Base-by-base conservation (phyloP, 2,113 vertebrate genomes). In the Ailurus styani region DNA sequence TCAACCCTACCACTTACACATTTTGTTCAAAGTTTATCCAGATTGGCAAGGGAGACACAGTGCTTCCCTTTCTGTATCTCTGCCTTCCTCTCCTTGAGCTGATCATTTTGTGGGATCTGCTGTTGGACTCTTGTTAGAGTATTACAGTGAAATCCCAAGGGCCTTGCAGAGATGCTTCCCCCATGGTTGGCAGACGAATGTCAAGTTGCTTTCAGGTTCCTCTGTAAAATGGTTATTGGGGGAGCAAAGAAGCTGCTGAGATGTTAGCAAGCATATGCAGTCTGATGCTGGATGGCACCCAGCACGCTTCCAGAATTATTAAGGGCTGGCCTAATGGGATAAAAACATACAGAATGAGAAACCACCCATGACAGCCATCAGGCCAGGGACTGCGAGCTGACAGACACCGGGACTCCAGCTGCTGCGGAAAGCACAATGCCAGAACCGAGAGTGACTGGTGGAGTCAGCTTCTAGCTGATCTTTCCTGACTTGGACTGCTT, bases 401-500 rank as follows among this genome's bases (percentile, higher is more conserved):
- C 10, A 2, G 37, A 85, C 54, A 37, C 31, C 12, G 40, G 60
- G 31, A 82, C 23, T 66, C 54, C 21, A 40, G 23, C 18, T 25
- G 17, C 45, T 72, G 31, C 7, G 60, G 93, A 62, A 72, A 54
- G 55, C 1, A 2, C 9, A 4, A 12, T 14, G 50, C 47, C 52
- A 15, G n/a, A 40, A 21, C 15, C 60, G 50, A 91, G 31, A 62
- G 42, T 13, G 52, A 68, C 73, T 27, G 54, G 34, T 57, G 57
- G 45, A 45, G 37, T 47, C 73, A 55, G 23, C 17, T 47, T 90
- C 60, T 60, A 11, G 68, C 78, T 72, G 95, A 68, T 81, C 31
- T 96, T 91, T 93, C 81, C 91, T 95, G 73, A 37, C 45, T 96
- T 90, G 73, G 55, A 57, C 78, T 97, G 82, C 21, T 55, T 97